phyloP scores from a whole-genome alignment of 53 echinoderm and acorn worm genomes.

The Paracentrotus lividus region DNA sequence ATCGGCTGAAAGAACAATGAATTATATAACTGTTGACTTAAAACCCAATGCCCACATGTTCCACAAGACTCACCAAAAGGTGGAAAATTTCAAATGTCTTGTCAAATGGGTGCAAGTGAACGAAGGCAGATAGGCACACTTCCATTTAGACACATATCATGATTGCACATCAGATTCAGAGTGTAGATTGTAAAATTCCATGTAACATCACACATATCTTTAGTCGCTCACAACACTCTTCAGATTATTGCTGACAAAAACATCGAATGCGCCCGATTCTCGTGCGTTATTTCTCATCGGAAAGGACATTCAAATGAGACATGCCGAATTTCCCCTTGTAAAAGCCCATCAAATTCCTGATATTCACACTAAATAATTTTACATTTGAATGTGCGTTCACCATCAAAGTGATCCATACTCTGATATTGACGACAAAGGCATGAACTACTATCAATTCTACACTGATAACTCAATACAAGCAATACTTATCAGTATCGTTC shows the following conservation, averaged over 20 bases:
- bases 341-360: neutral
- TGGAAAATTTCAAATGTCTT: neutral
- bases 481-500: neutral
- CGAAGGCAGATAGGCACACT: neutral
- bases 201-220: neutral
- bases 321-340: neutral
- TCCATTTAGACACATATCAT: neutral
- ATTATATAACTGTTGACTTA: neutral
- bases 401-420: neutral
- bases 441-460: neutral
- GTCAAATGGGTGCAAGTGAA: conserved; percentile 27
- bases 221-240: neutral
- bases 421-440: neutral
- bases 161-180: neutral
- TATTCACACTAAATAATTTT: neutral
- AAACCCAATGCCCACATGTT: neutral
- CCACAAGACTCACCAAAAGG: neutral
- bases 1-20: too few species aligned
- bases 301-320: neutral
- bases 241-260: neutral
- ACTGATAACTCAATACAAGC: neutral
- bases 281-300: neutral
- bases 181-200: neutral
- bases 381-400: neutral
- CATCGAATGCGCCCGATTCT: too few species aligned